phyloP scores from a whole-genome alignment of 2,797 vertebrate genomes.

The Heterohyrax brucei region DNA sequence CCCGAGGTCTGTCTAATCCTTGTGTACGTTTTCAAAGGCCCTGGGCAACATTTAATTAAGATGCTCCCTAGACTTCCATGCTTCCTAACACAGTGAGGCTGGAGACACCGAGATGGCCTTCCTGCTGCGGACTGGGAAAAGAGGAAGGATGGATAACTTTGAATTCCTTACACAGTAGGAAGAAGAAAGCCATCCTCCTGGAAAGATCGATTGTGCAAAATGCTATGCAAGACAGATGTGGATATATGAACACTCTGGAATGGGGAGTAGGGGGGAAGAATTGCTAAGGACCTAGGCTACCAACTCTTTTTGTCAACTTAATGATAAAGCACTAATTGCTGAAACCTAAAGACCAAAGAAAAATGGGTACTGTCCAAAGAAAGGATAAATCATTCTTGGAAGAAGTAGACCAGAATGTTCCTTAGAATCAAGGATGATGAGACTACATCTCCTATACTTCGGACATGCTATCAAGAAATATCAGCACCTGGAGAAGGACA shows the following conservation, averaged over 20 bases:
- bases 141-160: conserved; percentile 40
- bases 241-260: not conserved
- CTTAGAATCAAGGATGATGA: no score
- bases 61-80: conserved; percentile 72
- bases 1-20: conserved; percentile 69
- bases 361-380: no score
- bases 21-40: conserved; percentile 83
- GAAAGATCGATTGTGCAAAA: conserved; percentile 21
- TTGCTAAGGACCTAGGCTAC: not conserved
- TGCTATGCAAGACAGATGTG: not conserved
- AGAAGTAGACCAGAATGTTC: no score
- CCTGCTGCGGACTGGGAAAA: conserved; percentile 30
- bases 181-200: not conserved
- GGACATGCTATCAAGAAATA: no score
- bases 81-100: conserved; percentile 70
- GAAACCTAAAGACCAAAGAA: not conserved
- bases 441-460: no score
- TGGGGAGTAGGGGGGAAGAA: not conserved
- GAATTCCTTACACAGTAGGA: conserved; percentile 18
- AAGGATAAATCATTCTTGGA: no score
- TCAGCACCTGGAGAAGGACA: no score
- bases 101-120: conserved; percentile 64
- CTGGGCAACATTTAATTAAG: conserved; percentile 83
- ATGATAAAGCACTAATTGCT: conserved; percentile 10
- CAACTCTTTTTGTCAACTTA: not conserved